Evolutionary conservation across 1,140 invertebrate species (phyloP).

Genomic region (Chionoecetes opilio): DNA sequence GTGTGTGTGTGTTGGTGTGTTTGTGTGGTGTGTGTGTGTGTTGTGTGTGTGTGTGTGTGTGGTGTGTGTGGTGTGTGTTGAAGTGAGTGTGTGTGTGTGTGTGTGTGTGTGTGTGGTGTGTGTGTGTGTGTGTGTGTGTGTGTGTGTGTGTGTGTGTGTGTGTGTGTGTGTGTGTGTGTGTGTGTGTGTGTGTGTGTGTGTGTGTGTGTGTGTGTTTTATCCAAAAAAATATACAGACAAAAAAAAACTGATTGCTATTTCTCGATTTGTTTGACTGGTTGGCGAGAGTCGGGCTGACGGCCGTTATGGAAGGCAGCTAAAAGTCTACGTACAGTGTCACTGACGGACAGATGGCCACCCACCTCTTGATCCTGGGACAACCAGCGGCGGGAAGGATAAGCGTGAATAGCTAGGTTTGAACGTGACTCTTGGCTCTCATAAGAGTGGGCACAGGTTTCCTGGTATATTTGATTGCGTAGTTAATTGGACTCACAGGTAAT

Average conservation of each 20-base stretch:
- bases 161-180: background rate
- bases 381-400: background rate
- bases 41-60: background rate
- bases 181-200: background rate
- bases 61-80: too few relatives aligned
- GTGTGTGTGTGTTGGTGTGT: background rate
- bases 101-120: background rate
- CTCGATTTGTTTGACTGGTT: background rate
- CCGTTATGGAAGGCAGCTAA: background rate
- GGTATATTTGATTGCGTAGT: slow-evolving; percentile 9
- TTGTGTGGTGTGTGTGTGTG: background rate
- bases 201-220: background rate
- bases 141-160: background rate
- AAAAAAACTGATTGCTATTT: background rate
- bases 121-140: background rate
- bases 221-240: too few relatives aligned
- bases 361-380: background rate
- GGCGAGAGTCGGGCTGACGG: background rate
- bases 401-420: background rate
- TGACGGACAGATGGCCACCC: background rate
- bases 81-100: background rate
- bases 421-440: background rate
- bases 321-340: background rate
- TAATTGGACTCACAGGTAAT: background rate
- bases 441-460: background rate